A percentile compares a stretch with the other conserved stretches of the same genome.
phyloP scores from a whole-genome alignment of 2,888 invertebrate genomes.

The Rotaria socialis region DNA sequence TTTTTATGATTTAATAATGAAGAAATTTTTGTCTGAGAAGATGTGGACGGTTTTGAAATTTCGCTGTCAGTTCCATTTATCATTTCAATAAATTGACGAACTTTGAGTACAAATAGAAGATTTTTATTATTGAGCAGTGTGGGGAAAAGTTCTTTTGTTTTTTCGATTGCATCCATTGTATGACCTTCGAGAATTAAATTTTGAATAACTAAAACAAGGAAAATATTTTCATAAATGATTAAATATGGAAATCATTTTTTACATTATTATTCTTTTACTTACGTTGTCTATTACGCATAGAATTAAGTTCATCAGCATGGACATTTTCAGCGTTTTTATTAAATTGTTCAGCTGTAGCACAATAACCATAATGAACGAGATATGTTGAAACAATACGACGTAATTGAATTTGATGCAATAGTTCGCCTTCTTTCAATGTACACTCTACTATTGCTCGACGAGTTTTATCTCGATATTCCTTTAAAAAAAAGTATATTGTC shows the following conservation, averaged over 20 bases:
- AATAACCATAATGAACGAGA: slow-evolving; percentile 94
- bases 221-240: neutral
- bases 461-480: slow-evolving; percentile 76
- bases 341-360: slow-evolving; percentile 88
- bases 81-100: slow-evolving; percentile 97
- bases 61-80: slow-evolving; percentile 63
- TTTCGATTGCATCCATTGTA: slow-evolving; percentile 89
- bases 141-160: slow-evolving; percentile 81
- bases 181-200: slow-evolving; percentile 83
- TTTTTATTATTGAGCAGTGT: slow-evolving; percentile 84
- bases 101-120: slow-evolving; percentile 87
- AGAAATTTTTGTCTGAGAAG: neutral
- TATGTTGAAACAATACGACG: slow-evolving; percentile 90
- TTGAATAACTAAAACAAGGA: slow-evolving; percentile 71
- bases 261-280: slow-evolving; percentile 49
- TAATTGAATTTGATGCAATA: slow-evolving; percentile 48
- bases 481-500: slow-evolving; percentile 38
- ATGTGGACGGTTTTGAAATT: neutral
- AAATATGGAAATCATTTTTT: neutral
- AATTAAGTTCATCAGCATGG: slow-evolving; percentile 82
- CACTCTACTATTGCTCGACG: slow-evolving; percentile 78
- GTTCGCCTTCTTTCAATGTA: slow-evolving; percentile 60
- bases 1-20: neutral
- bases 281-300: slow-evolving; percentile 94
- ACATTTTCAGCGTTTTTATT: slow-evolving; percentile 80